A percentile compares a stretch with the other conserved stretches of the same genome.
Evolutionary conservation across 2,797 vertebrate species (phyloP).

Genomic region (Chaenodraco wilsoni): DNA sequence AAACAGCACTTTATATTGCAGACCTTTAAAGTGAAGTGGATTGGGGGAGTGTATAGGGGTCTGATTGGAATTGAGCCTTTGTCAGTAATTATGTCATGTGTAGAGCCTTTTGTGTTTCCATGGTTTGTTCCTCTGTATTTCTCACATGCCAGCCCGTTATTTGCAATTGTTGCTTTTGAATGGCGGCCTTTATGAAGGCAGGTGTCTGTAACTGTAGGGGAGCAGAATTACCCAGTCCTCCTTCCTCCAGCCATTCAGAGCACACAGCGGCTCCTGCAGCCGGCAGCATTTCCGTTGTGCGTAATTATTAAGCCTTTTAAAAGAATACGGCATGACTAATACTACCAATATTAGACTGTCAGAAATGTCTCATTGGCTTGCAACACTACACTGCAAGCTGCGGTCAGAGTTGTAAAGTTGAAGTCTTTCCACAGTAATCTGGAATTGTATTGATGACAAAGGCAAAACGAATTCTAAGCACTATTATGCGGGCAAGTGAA

Average conservation of each 20-base stretch:
- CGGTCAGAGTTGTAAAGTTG: background rate
- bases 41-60: no score
- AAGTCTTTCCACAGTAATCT: background rate
- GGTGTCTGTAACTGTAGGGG: constrained; percentile 45
- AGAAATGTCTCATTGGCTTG: constrained; percentile 5
- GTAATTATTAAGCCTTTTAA: constrained; percentile 50
- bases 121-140: constrained; percentile 14
- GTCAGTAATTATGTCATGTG: background rate
- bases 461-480: background rate
- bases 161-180: constrained; percentile 53
- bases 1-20: no score
- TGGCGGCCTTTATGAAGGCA: constrained; percentile 49
- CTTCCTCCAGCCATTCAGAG: constrained; percentile 36
- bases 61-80: no score
- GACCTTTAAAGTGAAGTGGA: no score
- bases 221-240: constrained; percentile 22
- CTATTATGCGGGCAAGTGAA: background rate
- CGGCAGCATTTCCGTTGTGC: constrained; percentile 23
- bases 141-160: constrained; percentile 41
- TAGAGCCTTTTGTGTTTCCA: background rate
- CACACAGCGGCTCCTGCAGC: constrained; percentile 25
- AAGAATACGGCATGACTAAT: constrained; percentile 38
- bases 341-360: constrained; percentile 10
- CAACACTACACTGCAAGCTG: no score
- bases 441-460: background rate